Evolutionary conservation across 2,113 vertebrate species (phyloP).

Genomic region (Apteryx mantelli): DNA sequence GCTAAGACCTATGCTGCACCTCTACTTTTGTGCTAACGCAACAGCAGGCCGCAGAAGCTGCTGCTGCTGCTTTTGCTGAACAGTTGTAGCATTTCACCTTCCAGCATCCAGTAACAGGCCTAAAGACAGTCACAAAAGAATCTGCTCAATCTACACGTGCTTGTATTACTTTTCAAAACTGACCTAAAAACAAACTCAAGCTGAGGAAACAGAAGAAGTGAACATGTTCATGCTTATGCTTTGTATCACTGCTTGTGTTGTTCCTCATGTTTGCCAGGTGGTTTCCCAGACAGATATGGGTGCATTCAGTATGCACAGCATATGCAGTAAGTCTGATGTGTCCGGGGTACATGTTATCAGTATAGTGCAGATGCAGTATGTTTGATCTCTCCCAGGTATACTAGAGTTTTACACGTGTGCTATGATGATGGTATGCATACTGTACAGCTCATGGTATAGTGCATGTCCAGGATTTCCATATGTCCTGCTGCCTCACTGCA

Average conservation of each 20-base stretch:
- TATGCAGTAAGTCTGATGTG: neutral
- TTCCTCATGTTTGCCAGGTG: neutral
- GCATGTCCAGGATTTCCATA: neutral
- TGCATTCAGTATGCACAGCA: neutral
- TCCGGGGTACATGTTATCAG: neutral
- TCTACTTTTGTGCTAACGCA: neutral
- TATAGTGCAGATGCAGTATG: too few relatives aligned
- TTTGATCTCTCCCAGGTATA: too few relatives aligned
- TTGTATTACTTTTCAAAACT: neutral
- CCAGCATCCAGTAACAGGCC: neutral
- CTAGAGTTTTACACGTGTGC: neutral
- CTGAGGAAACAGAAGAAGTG: neutral
- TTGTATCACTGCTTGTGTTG: neutral
- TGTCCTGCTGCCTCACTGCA: neutral
- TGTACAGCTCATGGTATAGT: accelerated
- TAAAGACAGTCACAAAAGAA: neutral
- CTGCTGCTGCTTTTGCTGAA: neutral
- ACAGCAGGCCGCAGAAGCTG: neutral
- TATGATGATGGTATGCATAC: neutral
- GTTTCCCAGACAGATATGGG: neutral
- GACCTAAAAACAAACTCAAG: neutral
- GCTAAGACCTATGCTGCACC: neutral
- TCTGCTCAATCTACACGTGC: neutral
- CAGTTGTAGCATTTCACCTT: neutral
- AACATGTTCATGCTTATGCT: neutral